phyloP scores from a whole-genome alignment of 2,113 vertebrate genomes.

The Callorhinus ursinus region DNA sequence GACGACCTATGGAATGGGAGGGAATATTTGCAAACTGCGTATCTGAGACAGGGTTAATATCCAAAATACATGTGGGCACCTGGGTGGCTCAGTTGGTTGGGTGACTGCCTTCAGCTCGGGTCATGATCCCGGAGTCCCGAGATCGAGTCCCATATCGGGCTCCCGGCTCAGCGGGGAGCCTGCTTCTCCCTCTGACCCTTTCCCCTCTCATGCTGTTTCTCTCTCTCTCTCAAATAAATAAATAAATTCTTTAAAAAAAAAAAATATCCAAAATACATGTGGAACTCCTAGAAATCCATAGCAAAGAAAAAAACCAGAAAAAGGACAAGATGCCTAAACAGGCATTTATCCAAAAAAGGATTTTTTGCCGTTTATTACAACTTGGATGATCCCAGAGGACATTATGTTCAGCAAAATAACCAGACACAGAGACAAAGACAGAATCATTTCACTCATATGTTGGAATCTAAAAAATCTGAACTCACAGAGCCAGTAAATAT shows the following conservation, averaged over 20 bases:
- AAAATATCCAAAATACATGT: too few relatives aligned
- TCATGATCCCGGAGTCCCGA: too few relatives aligned
- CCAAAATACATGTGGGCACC: background rate
- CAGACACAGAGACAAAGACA: background rate
- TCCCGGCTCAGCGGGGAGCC: too few relatives aligned
- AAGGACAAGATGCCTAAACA: background rate
- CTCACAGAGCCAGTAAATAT: background rate
- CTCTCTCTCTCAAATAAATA: too few relatives aligned
- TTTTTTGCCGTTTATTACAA: background rate
- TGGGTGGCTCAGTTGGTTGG: too few relatives aligned
- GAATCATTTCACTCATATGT: background rate
- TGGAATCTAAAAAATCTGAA: background rate
- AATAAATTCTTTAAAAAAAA: too few relatives aligned
- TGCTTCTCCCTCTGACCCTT: too few relatives aligned
- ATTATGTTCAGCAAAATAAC: background rate
- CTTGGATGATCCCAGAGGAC: background rate
- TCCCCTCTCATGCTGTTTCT: too few relatives aligned
- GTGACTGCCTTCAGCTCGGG: too few relatives aligned
- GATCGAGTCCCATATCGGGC: too few relatives aligned
- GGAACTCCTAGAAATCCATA: background rate
- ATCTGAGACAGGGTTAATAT: background rate
- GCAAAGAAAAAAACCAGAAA: background rate
- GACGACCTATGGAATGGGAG: background rate
- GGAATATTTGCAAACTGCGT: background rate
- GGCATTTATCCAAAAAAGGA: background rate